These are phyloP conservation scores for Caenorhabditis afra DNA, from an alignment of 2,888 invertebrate species.

Conservation along the genomic window DNA sequence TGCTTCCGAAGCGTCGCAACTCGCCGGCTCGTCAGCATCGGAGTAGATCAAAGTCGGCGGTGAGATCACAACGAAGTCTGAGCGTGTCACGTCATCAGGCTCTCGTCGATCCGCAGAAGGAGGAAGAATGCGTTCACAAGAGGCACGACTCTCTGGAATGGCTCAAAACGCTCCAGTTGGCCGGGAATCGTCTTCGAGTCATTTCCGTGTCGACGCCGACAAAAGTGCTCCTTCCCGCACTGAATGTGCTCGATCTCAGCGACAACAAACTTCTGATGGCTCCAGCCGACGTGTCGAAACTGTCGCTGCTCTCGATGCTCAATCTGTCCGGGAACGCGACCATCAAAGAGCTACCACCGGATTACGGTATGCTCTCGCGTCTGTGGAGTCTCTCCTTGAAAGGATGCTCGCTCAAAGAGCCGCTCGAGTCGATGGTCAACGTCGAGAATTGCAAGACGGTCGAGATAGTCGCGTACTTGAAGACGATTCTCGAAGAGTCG, in stretches of 20 bases:
- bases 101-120: conserved; percentile 51
- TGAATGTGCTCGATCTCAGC: conserved; percentile 95
- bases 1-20: conserved; percentile 52
- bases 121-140: conserved; percentile 76
- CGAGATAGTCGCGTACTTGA: conserved; percentile 92
- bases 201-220: conserved; percentile 82
- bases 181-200: conserved; percentile 89
- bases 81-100: conserved; percentile 73
- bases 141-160: conserved; percentile 88
- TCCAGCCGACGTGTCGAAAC: conserved; percentile 88
- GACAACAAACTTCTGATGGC: conserved; percentile 89
- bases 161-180: conserved; percentile 88
- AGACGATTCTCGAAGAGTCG: conserved; percentile 86
- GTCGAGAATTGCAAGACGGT: conserved; percentile 94
- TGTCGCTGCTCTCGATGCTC: conserved; percentile 91
- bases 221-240: conserved; percentile 84
- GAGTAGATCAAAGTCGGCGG: conserved; percentile 79
- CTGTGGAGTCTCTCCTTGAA: conserved; percentile 96
- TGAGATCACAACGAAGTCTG: conserved; percentile 77
- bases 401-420: conserved; percentile 89
- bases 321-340: conserved; percentile 90
- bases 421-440: conserved; percentile 91
- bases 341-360: conserved; percentile 86
- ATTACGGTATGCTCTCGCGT: conserved; percentile 86
- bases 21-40: conserved; percentile 68